These are phyloP conservation scores for Beroe forskalii DNA, from an alignment of 37 sponge, comb jelly and placozoan species.

Conservation along the genomic window DNA sequence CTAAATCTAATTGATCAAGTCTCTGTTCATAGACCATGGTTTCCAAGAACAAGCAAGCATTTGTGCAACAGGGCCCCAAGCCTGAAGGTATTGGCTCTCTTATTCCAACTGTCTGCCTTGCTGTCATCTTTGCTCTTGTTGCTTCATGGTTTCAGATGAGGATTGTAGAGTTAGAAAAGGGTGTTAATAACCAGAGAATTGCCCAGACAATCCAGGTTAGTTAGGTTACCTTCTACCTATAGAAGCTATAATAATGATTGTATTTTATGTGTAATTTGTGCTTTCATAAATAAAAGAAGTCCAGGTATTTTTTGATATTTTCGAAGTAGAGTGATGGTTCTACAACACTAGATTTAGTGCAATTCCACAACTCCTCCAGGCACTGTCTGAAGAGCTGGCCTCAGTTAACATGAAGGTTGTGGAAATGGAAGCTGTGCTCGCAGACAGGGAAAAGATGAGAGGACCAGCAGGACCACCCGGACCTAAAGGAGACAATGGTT, in stretches of 20 bases:
- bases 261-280: no score
- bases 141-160: constrained; percentile 60
- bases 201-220: constrained; percentile 24
- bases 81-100: constrained; percentile 51
- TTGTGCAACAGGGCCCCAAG: neutral
- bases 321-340: no score
- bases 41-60: constrained; percentile 12
- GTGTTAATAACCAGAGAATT: neutral
- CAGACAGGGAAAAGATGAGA: constrained; percentile 31
- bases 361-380: no score
- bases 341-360: no score
- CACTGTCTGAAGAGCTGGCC: constrained; percentile 10
- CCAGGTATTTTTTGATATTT: no score
- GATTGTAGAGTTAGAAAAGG: constrained; percentile 33
- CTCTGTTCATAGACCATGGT: constrained; percentile 10
- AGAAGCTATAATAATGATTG: neutral
- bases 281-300: no score
- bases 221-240: neutral
- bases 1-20: neutral
- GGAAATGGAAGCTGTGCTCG: neutral
- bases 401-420: neutral
- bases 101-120: constrained; percentile 32
- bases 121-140: constrained; percentile 30
- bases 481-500: neutral
- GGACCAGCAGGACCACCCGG: constrained; percentile 38